A percentile compares a stretch with the other conserved stretches of the same genome.
phyloP scores from a whole-genome alignment of 2,888 invertebrate genomes.

The Chesias legatella region DNA sequence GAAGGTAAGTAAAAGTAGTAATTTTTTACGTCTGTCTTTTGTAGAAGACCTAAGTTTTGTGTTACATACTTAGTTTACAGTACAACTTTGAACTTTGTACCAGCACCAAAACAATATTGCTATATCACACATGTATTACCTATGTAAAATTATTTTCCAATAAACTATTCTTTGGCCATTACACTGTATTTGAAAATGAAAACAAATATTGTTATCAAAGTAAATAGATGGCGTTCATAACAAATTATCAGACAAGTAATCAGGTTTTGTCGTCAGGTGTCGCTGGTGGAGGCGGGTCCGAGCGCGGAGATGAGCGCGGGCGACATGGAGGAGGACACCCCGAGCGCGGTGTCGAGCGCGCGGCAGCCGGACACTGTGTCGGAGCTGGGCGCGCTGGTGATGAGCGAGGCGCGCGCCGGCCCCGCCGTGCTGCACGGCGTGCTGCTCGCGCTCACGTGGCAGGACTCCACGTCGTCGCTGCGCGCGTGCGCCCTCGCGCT shows the following conservation, averaged over 20 bases:
- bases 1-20: constrained; percentile 63
- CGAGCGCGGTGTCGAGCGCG: constrained; percentile 70
- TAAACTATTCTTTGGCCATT: no score
- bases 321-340: constrained; percentile 84
- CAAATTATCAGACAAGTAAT: no score
- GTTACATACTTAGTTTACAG: no score
- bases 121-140: no score
- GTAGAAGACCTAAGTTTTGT: no score
- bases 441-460: constrained; percentile 84
- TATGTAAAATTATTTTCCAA: no score
- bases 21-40: no score
- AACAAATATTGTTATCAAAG: no score
- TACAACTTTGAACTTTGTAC: no score
- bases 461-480: constrained; percentile 90
- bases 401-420: constrained; percentile 75
- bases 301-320: constrained; percentile 74
- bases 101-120: no score
- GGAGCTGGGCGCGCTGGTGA: constrained; percentile 88
- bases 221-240: no score
- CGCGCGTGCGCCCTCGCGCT: constrained; percentile 88
- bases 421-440: constrained; percentile 59
- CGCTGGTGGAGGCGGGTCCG: constrained; percentile 85
- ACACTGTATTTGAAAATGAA: no score
- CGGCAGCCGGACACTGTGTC: constrained; percentile 86
- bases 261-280: constrained; percentile 72